Conservation (phyloP, 2,797 vertebrate genomes). For the Falco cherrug region DNA sequence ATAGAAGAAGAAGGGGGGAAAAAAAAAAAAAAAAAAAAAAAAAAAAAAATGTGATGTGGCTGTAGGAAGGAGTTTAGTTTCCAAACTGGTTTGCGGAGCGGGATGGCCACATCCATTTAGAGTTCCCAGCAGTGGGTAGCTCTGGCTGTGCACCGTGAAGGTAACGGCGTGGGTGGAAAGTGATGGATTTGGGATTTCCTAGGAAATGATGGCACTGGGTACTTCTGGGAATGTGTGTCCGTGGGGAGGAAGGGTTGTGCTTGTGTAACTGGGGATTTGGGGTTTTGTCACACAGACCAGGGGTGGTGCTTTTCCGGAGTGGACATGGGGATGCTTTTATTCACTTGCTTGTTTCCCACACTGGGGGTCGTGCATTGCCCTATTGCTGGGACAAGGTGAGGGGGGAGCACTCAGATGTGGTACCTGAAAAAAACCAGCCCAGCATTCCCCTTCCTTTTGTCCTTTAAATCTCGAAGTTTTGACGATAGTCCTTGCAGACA, state of each 20-base stretch:
- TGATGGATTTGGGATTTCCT: not conserved
- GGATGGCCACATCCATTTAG: fast-evolving
- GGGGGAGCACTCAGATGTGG: fast-evolving
- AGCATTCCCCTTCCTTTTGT: not conserved
- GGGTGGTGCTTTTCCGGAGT: not conserved
- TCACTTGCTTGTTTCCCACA: not conserved
- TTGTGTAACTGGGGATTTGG: fast-evolving
- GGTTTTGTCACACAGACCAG: not conserved
- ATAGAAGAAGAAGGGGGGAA: fast-evolving
- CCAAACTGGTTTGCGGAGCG: not conserved
- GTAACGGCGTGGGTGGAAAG: fast-evolving
- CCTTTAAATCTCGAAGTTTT: not conserved
- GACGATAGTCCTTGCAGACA: not conserved
- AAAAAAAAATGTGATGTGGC: not conserved
- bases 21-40: too few species aligned
- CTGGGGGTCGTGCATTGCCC: not conserved
- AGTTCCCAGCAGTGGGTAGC: not conserved
- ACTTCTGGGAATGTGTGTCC: not conserved
- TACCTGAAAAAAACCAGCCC: not conserved
- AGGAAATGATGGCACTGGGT: fast-evolving
- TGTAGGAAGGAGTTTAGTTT: not conserved
- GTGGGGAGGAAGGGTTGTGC: not conserved
- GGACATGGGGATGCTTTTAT: not conserved
- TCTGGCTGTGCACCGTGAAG: not conserved
- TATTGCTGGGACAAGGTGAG: not conserved